Evolutionary conservation across 2,113 vertebrate genomes (phyloP).

Genomic region (Lamprologus lemairii): DNA sequence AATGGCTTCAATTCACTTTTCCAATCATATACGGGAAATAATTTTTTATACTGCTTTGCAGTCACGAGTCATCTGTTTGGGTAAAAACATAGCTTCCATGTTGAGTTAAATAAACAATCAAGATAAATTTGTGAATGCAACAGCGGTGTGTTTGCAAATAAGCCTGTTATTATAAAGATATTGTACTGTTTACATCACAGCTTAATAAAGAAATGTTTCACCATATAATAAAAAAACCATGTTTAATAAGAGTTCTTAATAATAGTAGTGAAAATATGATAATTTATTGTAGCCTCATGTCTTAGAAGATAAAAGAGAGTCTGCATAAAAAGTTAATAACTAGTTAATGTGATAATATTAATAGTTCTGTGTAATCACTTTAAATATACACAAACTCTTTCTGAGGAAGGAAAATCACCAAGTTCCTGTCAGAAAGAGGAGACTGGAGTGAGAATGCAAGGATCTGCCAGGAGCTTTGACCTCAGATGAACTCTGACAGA

Average conservation of each 20-base stretch:
- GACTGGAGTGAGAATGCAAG: background rate
- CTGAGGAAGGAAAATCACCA: background rate
- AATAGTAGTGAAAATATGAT: background rate
- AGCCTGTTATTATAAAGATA: background rate
- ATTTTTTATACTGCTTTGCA: too few species aligned
- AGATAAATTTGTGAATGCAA: background rate
- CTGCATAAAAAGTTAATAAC: background rate
- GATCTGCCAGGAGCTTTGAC: slow-evolving; percentile 4
- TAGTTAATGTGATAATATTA: background rate
- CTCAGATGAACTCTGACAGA: slow-evolving; percentile 2
- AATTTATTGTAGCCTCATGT: background rate
- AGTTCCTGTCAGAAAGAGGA: background rate
- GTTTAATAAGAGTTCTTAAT: background rate
- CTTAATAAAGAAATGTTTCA: background rate
- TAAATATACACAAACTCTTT: background rate
- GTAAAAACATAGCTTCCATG: too few species aligned
- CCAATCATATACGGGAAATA: too few species aligned
- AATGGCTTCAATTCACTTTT: too few species aligned
- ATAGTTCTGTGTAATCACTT: background rate
- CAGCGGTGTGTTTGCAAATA: background rate
- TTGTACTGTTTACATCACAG: background rate
- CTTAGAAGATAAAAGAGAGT: background rate
- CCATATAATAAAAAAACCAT: background rate
- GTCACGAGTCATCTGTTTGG: too few species aligned
- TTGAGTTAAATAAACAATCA: too few species aligned